These are phyloP conservation scores for Spea hammondii DNA, from an alignment of 2,797 vertebrate species.

Conservation along the genomic window DNA sequence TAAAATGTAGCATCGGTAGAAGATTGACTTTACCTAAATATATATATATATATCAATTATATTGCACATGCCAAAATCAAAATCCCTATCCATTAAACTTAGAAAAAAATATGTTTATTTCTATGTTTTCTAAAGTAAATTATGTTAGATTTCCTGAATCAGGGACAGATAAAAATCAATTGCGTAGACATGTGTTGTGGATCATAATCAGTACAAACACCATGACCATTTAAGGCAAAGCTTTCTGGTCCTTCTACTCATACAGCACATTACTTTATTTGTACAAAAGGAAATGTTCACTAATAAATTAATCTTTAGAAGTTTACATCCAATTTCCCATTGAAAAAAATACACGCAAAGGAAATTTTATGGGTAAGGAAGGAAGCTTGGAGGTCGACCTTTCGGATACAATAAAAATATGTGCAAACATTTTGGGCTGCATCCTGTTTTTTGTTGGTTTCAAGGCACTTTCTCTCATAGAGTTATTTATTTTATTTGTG, in stretches of 20 bases:
- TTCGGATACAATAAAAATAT: slow-evolving; percentile 10
- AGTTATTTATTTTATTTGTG: not conserved
- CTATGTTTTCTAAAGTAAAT: too few relatives aligned
- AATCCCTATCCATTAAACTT: too few relatives aligned
- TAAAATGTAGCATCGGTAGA: too few relatives aligned
- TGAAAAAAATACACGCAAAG: slow-evolving; percentile 20
- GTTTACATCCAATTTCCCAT: not conserved
- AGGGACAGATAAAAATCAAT: not conserved
- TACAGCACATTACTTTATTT: not conserved
- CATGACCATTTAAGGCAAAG: not conserved
- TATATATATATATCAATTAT: too few relatives aligned
- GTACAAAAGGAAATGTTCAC: slow-evolving; percentile 5
- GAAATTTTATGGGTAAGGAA: not conserved
- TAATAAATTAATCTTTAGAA: slow-evolving; percentile 10
- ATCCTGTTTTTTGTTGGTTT: slow-evolving; percentile 19
- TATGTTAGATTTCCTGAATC: not conserved
- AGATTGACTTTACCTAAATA: too few relatives aligned
- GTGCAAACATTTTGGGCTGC: slow-evolving; percentile 9
- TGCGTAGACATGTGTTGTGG: not conserved
- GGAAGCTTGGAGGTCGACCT: slow-evolving; percentile 9
- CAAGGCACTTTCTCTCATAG: not conserved
- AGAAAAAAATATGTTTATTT: too few relatives aligned
- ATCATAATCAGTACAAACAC: not conserved
- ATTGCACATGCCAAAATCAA: too few relatives aligned
- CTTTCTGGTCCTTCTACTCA: not conserved